These are phyloP conservation scores for Pterocles orientalis DNA, from an alignment of 2,113 vertebrate genomes.

Conservation along the genomic window DNA sequence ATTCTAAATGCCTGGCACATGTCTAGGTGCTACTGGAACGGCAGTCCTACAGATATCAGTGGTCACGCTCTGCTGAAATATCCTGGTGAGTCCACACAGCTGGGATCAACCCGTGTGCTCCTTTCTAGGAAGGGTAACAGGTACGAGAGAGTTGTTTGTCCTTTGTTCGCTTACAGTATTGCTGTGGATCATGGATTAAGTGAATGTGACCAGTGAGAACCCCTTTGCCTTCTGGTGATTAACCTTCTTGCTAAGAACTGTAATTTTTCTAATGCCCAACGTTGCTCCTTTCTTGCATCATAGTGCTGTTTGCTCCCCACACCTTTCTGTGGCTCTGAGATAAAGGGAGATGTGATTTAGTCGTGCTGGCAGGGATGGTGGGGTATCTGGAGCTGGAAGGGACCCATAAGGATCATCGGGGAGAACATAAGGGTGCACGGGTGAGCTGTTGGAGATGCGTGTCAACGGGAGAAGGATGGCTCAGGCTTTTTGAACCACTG, in stretches of 20 bases:
- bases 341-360: background rate
- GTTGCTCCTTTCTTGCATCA: background rate
- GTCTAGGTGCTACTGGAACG: rapidly evolving
- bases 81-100: too few species aligned
- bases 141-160: too few species aligned
- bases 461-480: background rate
- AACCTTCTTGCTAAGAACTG: background rate
- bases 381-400: background rate
- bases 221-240: conserved; percentile 41
- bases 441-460: background rate
- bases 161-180: background rate
- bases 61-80: too few species aligned
- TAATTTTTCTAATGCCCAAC: background rate
- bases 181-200: conserved; percentile 36
- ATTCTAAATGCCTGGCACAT: background rate
- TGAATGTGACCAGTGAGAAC: conserved; percentile 55
- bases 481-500: background rate
- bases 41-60: background rate
- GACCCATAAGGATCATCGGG: rapidly evolving
- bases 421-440: background rate
- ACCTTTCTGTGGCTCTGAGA: background rate
- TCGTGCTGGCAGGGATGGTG: background rate
- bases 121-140: background rate
- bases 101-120: too few species aligned
- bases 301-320: background rate